Conservation (phyloP, 2,888 invertebrate genomes). For the Stenodema calcarata region DNA sequence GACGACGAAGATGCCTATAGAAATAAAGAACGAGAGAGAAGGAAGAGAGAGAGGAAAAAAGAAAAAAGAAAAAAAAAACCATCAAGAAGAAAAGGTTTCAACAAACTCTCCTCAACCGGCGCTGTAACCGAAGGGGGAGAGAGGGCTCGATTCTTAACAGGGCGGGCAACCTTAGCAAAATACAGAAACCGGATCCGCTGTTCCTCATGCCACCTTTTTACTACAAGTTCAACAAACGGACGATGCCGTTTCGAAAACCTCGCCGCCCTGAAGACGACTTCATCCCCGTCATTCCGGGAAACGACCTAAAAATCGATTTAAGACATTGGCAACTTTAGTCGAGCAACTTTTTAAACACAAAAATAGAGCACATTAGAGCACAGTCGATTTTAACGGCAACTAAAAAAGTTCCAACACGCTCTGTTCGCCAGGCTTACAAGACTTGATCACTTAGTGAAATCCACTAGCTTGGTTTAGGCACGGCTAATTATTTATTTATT, state of each 20-base stretch:
- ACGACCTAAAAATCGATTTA: no score
- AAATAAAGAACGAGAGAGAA: not conserved
- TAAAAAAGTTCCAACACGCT: no score
- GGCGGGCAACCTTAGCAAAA: constrained; percentile 33
- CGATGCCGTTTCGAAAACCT: not conserved
- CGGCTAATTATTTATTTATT: no score
- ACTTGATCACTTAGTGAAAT: no score
- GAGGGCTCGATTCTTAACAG: not conserved
- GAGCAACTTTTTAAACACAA: no score
- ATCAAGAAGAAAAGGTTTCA: not conserved
- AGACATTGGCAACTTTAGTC: no score
- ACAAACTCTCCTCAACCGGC: not conserved
- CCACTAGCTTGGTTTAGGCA: no score
- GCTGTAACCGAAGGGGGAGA: not conserved
- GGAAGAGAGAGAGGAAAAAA: not conserved
- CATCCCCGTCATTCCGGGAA: no score
- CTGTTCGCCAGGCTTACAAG: no score
- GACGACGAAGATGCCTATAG: constrained; percentile 50
- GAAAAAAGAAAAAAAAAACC: no score
- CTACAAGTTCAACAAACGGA: constrained; percentile 13
- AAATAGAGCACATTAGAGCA: no score
- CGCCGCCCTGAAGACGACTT: not conserved
- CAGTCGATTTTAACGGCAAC: no score
- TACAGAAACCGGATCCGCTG: constrained; percentile 27
- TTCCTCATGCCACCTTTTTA: constrained; percentile 18